Conservation (phyloP, 37 sponge, comb jelly and placozoan species). For the Ephydatia muelleri region DNA sequence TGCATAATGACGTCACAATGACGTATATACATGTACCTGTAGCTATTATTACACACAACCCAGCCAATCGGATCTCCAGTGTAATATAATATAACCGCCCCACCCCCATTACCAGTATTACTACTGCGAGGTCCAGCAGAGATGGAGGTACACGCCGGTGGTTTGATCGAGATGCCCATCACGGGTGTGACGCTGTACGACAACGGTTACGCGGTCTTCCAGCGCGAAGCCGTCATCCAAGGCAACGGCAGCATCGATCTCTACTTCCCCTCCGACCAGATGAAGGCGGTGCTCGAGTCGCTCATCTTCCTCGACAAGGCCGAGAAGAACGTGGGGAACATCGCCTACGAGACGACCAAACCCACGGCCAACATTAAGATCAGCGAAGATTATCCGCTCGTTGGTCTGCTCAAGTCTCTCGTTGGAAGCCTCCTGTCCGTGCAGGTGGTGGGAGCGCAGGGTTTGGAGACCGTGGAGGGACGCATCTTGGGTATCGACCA, state of each 20-base stretch:
- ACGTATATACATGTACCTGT: too few species aligned
- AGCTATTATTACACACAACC: too few species aligned
- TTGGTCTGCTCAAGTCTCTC: conserved; percentile 50
- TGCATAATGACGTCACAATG: too few species aligned
- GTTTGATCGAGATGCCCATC: conserved; percentile 71
- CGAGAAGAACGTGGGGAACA: conserved; percentile 74
- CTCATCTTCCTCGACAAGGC: conserved; percentile 75
- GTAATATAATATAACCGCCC: too few species aligned
- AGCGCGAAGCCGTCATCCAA: conserved; percentile 55
- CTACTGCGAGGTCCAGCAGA: neutral
- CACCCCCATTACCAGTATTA: too few species aligned
- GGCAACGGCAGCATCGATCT: conserved; percentile 86
- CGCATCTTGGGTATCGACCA: conserved; percentile 75
- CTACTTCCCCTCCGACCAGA: conserved; percentile 71
- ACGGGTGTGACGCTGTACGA: conserved; percentile 76
- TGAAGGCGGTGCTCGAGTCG: conserved; percentile 81
- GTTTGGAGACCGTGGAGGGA: conserved; percentile 38
- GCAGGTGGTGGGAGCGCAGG: neutral
- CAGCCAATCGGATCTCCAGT: too few species aligned
- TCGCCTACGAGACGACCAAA: conserved; percentile 85
- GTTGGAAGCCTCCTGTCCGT: conserved; percentile 33
- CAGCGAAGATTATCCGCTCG: conserved; percentile 28
- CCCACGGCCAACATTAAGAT: conserved; percentile 70
- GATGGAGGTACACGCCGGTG: neutral
- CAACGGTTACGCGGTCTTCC: conserved; percentile 90